Base-by-base conservation (phyloP, 2,113 vertebrate genomes). In the Empidonax alnorum region DNA sequence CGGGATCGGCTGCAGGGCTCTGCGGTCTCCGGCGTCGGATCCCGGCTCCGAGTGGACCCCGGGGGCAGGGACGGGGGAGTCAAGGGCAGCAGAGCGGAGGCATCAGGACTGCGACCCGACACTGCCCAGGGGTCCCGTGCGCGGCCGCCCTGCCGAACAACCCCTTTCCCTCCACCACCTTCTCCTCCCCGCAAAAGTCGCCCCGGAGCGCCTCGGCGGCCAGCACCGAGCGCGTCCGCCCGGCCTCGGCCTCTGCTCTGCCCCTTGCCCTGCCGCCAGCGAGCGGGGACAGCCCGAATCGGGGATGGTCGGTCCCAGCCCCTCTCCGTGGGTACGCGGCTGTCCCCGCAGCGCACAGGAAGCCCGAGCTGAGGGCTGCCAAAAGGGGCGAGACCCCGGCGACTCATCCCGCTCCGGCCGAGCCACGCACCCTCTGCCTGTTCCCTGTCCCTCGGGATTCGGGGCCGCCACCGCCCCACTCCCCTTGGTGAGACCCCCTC, bases 11-110 rank as follows among this genome's bases (percentile, higher is more conserved):
- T 11, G 44, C 46, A 15, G 7, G 63, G 25, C 35, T 42, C 42
- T 9, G n/a, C 14, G 0, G 4, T 42, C 37, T 18, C 65, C 31
- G 6, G 23, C 3, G 1, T 8, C 8, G n/a, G 14, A 62, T 31
- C 10, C 12, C 35, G 10, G 22, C 8, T 6, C 27, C 4, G 22
- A 24, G n/a, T 1, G 6, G 53, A 9, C 14, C 22, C 9, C 3
- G 5, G 8, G 8, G 12, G 22, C 41, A 62, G 42, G 16, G 18
- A 5, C 22, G 46, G 17, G 20, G 14, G 5, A 46, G 4, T 7
- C 5, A 52, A 72, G 58, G 22, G 56, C 66, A 69, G 75, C 44
- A 7, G 39, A 12, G 49, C 59, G 6, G 44, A 13, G 46, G 50
- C 46, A 62, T 10, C 6, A 41, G 33, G 46, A 41, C 41, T 1